Conservation (phyloP, 64 coral and sea anemone species). For the Porites lutea region DNA sequence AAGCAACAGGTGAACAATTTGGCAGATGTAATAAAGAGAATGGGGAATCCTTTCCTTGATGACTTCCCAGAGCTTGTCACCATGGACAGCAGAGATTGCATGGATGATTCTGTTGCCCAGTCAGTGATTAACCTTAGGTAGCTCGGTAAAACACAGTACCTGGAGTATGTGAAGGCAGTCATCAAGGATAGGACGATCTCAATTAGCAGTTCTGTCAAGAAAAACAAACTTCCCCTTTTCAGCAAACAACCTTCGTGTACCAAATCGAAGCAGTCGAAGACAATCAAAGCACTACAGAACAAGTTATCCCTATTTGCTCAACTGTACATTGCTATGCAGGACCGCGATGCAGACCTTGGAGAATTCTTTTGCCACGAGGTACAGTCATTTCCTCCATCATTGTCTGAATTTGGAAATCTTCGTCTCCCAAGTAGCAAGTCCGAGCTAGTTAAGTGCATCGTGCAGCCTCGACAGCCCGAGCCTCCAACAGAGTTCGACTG, state of each 20-base stretch:
- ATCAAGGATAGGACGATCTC: background rate
- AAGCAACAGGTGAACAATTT: conserved; percentile 11
- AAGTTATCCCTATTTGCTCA: conserved; percentile 25
- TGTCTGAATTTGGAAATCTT: conserved; percentile 76
- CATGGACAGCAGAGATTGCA: conserved; percentile 24
- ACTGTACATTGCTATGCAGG: conserved; percentile 45
- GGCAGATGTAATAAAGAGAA: conserved; percentile 6
- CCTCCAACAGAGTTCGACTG: conserved; percentile 15
- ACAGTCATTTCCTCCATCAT: conserved; percentile 48
- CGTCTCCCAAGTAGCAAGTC: conserved; percentile 57
- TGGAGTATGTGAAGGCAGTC: background rate
- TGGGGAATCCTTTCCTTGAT: conserved; percentile 48
- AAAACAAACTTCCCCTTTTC: conserved; percentile 53
- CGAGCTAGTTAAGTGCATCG: conserved; percentile 46
- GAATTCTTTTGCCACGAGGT: conserved; percentile 64
- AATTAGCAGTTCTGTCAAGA: conserved; percentile 28
- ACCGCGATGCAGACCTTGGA: conserved; percentile 26
- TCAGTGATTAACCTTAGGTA: too few species aligned
- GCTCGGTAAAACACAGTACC: background rate
- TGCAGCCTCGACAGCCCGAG: background rate
- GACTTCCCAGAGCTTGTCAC: conserved; percentile 58
- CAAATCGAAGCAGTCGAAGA: conserved; percentile 49
- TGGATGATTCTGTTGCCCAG: background rate
- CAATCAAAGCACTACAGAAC: background rate
- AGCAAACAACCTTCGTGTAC: background rate